phyloP scores from a whole-genome alignment of 2,888 invertebrate genomes.

The Eudasyphora cyanicolor region DNA sequence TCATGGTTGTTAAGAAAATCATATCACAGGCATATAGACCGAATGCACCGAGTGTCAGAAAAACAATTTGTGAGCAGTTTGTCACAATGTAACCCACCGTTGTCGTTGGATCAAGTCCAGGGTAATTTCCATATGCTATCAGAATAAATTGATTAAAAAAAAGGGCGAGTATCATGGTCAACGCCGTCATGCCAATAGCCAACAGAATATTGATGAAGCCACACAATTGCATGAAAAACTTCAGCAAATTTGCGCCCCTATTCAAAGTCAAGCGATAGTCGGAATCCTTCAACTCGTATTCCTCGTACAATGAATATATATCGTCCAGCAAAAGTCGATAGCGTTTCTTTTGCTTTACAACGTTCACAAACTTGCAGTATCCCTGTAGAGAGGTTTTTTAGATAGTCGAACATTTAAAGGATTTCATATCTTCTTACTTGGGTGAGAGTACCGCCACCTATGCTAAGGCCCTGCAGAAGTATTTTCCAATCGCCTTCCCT shows the following conservation, averaged over 20 bases:
- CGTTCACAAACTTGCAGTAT: not conserved
- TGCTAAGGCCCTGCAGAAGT: constrained; percentile 66
- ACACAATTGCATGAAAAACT: constrained; percentile 58
- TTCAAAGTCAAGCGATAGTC: constrained; percentile 66
- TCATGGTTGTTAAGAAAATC: constrained; percentile 68
- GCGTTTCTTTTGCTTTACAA: not conserved
- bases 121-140: not conserved
- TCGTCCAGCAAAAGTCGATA: constrained; percentile 35
- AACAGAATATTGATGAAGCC: constrained; percentile 41
- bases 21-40: constrained; percentile 71
- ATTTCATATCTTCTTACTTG: constrained; percentile 68
- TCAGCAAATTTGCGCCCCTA: constrained; percentile 52
- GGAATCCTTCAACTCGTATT: no score
- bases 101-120: not conserved
- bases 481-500: constrained; percentile 65
- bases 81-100: not conserved
- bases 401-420: no score
- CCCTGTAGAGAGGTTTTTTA: not conserved
- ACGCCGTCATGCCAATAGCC: constrained; percentile 40
- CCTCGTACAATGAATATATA: constrained; percentile 64
- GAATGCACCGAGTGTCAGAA: constrained; percentile 69
- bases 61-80: constrained; percentile 67
- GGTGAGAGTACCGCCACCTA: constrained; percentile 64
- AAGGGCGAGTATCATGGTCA: not conserved
- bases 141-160: not conserved